Evolutionary conservation across 2,888 invertebrate species (phyloP).

Genomic region (Muschampia plurimacula): DNA sequence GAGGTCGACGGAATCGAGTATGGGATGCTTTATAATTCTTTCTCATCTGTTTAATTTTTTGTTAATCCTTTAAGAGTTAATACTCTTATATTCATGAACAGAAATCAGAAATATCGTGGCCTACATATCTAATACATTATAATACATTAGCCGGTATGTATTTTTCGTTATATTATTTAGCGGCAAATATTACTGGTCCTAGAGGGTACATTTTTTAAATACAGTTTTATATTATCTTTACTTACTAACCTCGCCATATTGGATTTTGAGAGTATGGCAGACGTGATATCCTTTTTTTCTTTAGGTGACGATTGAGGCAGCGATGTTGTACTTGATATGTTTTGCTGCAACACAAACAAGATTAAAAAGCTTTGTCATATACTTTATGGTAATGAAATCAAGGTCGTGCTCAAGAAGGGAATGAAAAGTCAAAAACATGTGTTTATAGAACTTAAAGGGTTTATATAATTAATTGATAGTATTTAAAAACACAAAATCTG

Average conservation of each 20-base stretch:
- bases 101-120: no score
- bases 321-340: slow-evolving; percentile 84
- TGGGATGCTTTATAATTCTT: no score
- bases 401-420: background rate
- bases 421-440: background rate
- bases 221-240: background rate
- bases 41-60: no score
- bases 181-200: no score
- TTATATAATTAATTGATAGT: no score
- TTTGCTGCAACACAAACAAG: slow-evolving; percentile 65
- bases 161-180: no score
- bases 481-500: background rate
- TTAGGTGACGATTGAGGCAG: slow-evolving; percentile 77
- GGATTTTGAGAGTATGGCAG: slow-evolving; percentile 88
- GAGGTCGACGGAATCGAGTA: no score
- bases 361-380: background rate
- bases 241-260: slow-evolving; percentile 91
- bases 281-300: slow-evolving; percentile 88
- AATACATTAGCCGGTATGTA: no score
- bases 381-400: background rate
- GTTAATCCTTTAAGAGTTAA: no score
- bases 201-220: no score
- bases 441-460: background rate
- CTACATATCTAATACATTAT: no score
- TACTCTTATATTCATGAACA: no score